These are phyloP conservation scores for Ctenoplectra terminalis DNA, from an alignment of 1,140 invertebrate genomes.

Conservation along the genomic window DNA sequence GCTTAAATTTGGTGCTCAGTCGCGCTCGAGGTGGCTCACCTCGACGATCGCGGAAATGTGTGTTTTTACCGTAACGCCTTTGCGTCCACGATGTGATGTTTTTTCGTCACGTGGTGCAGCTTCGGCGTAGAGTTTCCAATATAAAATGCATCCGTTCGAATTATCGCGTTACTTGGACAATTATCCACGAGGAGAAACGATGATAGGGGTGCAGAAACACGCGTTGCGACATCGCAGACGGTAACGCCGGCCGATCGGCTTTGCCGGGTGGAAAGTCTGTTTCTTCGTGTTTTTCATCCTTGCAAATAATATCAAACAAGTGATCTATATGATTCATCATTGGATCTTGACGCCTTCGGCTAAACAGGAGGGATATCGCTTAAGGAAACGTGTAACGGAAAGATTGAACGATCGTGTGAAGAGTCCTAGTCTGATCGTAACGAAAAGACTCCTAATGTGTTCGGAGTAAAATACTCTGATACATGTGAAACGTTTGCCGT, in stretches of 20 bases:
- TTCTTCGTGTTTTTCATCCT: not conserved
- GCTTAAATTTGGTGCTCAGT: conserved; percentile 53
- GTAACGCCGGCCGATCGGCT: conserved; percentile 46
- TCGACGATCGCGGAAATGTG: conserved; percentile 30
- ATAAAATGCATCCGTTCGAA: not conserved
- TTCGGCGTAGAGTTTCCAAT: not conserved
- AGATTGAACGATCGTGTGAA: not conserved
- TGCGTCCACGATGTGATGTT: conserved; percentile 24
- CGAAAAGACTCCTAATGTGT: not conserved
- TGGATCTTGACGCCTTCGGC: not conserved
- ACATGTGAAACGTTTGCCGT: not conserved
- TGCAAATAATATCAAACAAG: not conserved
- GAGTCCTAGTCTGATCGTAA: not conserved
- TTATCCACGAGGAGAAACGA: not conserved
- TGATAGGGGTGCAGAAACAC: conserved; percentile 19
- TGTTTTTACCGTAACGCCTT: not conserved
- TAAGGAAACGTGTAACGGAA: not conserved
- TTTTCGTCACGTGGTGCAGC: conserved; percentile 51
- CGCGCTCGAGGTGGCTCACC: conserved; percentile 62
- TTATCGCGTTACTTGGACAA: too few relatives aligned
- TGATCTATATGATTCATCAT: not conserved
- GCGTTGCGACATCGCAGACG: conserved; percentile 30
- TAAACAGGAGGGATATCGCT: not conserved
- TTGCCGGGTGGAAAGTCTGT: conserved; percentile 2
- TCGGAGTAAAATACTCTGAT: not conserved